Evolutionary conservation across 2,797 vertebrate species (phyloP), one percentile per base, ranked within the genome.

Genomic region (Pseudomugil gertrudae): DNA sequence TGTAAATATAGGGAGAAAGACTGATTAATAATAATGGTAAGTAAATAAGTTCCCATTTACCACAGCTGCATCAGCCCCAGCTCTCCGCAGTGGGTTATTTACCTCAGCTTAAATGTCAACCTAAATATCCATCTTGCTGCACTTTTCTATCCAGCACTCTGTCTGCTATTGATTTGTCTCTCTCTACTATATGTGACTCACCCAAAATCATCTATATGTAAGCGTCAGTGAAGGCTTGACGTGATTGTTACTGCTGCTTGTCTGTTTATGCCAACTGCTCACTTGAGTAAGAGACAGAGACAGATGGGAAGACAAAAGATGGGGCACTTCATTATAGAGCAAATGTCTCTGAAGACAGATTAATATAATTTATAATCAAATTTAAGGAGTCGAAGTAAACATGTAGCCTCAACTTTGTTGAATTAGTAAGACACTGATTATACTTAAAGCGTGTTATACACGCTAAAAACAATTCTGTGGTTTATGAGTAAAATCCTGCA

Each of bases 151-250:
- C 78, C 55, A 60, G 71, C 47, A 0, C 54, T 45, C 78, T 23
- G 58, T 79, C 85, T 81, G 81, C 58, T 84, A 81, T 85, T 78
- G 87, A 90, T 89, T 85, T 79, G 70, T 79, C 74, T 84, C 57
- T 66, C 58, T 79, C 74, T 67, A 38, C 33, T 66, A 58, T 45
- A 70, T 13, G 71, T 90, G 89, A 89, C 79, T 88, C 83, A 83
- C 55, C 72, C 61, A 54, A 76, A 79, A 76, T 79, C 70, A 26
- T 84, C 66, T 72, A 55, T 63, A 30, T 52, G 23, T 66, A 66
- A 69, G 70, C 66, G 48, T 83, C 86, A 82, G 76, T 23, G 65
- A 78, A 73, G 26, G 58, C 33, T 67, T 59, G 74, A 85, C 73
- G 62, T 48, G 58, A 79, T 74, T 65, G 70, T 79, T 85, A 81